Base-by-base conservation (phyloP, 2,113 vertebrate genomes). In the Spilogale gracilis region DNA sequence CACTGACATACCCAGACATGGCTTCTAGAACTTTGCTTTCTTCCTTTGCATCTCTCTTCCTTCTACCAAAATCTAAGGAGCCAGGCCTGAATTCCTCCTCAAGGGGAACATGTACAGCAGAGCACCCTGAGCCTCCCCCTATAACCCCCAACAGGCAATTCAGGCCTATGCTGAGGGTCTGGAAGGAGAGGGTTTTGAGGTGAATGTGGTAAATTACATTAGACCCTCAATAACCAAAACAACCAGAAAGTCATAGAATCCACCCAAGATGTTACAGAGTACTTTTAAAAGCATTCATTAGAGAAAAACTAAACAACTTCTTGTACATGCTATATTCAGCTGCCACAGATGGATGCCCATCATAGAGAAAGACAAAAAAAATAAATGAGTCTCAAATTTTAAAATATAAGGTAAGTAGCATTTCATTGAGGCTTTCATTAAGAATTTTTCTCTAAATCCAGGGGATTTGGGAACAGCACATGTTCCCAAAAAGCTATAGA, bases 381-480 rank as follows among this genome's bases (percentile, higher is more conserved):
- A 21, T 9, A 45, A 85, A 89, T 5, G 20, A 45, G 89, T 25
- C 74, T 73, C 32, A 56, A 81, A 89, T 30, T 82, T 92, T 76
- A 61, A 92, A 92, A 83, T 25, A 80, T 13, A 48, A 86, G 73
- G 52, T 38, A 96, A 54, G 65, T 11, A 91, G 84, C 18, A 89
- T n/a, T 89, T 86, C 58, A 43, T 20, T 76, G 89, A 86, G 43
- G 16, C 30, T 56, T 87, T 78, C 58, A 25, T 12, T 43, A 45
- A 69, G 14, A 88, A 84, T 85, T 69, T 89, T 76, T 32, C 63
- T 86, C 0, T 48, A 76, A 92, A 3, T 63, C 73, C 20, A 48
- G 80, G 67, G 81, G 32, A 76, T 63, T 30, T 78, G 92, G 38
- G 18, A 91, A 84, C 4, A 89, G 23, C 12, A 20, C 11, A 52